Base-by-base conservation (phyloP, 2,888 invertebrate species). In the Leucoptera coffeella region DNA sequence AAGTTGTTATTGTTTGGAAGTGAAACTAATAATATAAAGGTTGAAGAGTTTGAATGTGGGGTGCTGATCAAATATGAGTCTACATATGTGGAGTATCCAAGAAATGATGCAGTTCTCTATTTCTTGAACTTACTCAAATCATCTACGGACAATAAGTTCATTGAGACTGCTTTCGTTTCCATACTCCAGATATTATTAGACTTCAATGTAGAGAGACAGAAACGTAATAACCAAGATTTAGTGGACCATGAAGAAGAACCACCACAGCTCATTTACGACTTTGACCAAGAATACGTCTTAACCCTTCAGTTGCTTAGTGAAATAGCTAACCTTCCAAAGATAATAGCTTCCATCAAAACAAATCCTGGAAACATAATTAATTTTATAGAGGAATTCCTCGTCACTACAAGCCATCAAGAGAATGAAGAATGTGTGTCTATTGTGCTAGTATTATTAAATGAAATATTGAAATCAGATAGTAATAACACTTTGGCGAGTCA, bases 251-350 rank as follows among this genome's bases (percentile, higher is more conserved):
- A 74, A 42, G 55, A 60, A 30, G 53, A 64, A 28, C 43, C 52
- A 8, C 36, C 52, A 8, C 36, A 48, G 19, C 25, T 55, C 6
- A 32, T 64, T 11, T 40, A 44, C 39, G 39, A 45, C 30, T 32
- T 40, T 32, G 52, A 64, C 47, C 45, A 51, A 34, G 47, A 61
- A 26, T 72, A 73, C 46, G 43, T 65, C 14, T 41, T 50, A 3
- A 56, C 73, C 30, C 60, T 75, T 19, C 69, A 73, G 29, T 35
- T 75, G 22, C 49, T 78, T 12, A 62, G 72, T 29, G 62, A 67
- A 38, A 51, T 78, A 41, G 52, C 73, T 3, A 57, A 58, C 29
- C 55, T 58, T 32, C 50, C 60, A 28, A 54, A 55, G 39, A 46
- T 75, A 15, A 50, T 69, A 21, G 42, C 43, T 26, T 38, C 48